Conservation (phyloP, 2,797 vertebrate species). For the Varecia variegata region DNA sequence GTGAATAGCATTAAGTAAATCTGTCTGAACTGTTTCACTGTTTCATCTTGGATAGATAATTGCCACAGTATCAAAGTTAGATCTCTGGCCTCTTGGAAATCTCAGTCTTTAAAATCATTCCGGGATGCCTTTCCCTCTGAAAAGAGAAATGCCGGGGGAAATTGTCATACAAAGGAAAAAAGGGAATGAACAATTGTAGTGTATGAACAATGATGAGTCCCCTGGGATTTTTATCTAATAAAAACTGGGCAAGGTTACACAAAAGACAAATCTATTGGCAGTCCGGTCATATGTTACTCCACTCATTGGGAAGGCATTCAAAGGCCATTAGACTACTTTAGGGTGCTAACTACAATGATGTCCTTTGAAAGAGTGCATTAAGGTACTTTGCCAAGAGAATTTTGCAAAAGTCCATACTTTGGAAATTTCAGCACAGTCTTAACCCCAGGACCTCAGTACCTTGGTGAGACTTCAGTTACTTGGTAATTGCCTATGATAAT, state of each 20-base stretch:
- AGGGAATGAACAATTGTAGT: neutral
- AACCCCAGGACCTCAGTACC: neutral
- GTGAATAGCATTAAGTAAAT: neutral
- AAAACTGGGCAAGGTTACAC: constrained; percentile 36
- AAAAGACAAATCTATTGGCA: constrained; percentile 56
- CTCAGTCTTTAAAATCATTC: neutral
- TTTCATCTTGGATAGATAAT: constrained; percentile 36
- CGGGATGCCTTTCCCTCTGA: neutral
- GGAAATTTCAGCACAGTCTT: neutral
- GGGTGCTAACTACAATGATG: neutral
- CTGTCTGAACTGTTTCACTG: constrained; percentile 39
- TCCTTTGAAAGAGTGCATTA: neutral
- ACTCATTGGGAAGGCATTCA: constrained; percentile 70
- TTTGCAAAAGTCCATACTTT: neutral
- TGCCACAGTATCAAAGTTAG: neutral
- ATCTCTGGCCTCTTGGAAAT: neutral
- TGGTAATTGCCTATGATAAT: neutral
- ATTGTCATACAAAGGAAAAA: neutral
- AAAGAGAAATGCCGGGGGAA: neutral
- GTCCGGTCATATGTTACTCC: constrained; percentile 51
- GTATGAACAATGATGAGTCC: constrained; percentile 41
- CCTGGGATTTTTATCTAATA: constrained; percentile 36
- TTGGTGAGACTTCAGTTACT: neutral
- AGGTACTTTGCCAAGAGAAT: neutral
- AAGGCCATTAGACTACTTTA: constrained; percentile 72